These are phyloP conservation scores for Otolemur crassicaudatus DNA, from an alignment of 2,797 vertebrate species.

Conservation along the genomic window DNA sequence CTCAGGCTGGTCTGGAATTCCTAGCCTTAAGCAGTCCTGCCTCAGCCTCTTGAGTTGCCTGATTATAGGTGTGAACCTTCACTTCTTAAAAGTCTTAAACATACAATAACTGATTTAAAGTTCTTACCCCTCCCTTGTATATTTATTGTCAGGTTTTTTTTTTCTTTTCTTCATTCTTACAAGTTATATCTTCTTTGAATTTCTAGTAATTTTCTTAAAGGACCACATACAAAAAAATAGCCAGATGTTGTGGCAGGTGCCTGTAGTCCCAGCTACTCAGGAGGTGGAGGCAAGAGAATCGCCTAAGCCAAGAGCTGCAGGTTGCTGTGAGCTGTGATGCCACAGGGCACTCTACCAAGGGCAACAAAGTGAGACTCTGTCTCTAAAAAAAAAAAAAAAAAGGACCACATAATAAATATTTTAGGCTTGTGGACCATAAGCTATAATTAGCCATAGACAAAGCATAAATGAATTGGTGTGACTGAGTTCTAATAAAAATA, in stretches of 20 bases:
- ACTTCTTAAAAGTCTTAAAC: background rate
- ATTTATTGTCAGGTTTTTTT: background rate
- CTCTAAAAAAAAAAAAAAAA: background rate
- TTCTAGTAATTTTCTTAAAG: background rate
- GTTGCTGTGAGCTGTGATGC: too few species aligned
- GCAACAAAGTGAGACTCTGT: too few species aligned
- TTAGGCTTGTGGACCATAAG: background rate
- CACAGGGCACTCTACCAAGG: too few species aligned
- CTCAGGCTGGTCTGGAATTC: too few species aligned
- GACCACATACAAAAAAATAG: background rate
- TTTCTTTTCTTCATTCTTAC: background rate
- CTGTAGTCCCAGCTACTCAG: too few species aligned
- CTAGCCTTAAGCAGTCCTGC: too few species aligned
- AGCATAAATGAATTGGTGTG: background rate
- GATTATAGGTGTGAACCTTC: too few species aligned
- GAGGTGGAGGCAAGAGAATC: too few species aligned
- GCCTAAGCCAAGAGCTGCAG: too few species aligned
- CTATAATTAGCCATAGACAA: background rate
- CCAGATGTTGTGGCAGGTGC: too few species aligned
- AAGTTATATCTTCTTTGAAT: background rate
- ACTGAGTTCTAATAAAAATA: background rate
- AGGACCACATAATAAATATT: background rate
- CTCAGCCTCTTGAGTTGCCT: too few species aligned
- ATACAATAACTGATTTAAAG: constrained; percentile 4
- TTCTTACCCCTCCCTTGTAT: background rate